These are phyloP conservation scores for Emydura subglobosa DNA, from an alignment of 2,113 vertebrate species.

Conservation along the genomic window DNA sequence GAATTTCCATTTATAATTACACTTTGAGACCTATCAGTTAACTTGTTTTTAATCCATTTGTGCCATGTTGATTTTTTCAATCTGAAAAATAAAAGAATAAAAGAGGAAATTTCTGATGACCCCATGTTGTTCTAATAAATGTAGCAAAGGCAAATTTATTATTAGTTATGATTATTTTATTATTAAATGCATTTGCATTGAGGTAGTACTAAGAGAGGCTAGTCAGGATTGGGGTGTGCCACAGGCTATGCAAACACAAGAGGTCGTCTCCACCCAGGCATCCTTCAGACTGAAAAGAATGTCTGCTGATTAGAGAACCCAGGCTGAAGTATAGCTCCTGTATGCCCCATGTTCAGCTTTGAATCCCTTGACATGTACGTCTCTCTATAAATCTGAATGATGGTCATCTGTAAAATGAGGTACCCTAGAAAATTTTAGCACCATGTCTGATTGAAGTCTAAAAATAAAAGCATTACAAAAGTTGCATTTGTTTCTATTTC, in stretches of 20 bases:
- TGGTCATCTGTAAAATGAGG: not conserved
- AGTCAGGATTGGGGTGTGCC: not conserved
- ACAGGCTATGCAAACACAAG: not conserved
- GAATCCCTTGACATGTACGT: not conserved
- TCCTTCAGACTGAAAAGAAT: not conserved
- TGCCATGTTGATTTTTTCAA: not conserved
- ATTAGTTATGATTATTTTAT: not conserved
- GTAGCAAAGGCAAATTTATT: not conserved
- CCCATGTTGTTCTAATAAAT: not conserved
- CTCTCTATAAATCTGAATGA: not conserved
- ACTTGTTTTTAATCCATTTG: not conserved
- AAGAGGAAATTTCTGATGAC: not conserved
- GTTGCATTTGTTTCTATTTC: not conserved
- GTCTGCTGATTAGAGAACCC: not conserved
- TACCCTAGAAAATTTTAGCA: not conserved
- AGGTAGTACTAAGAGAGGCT: not conserved
- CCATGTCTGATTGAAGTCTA: slow-evolving; percentile 1
- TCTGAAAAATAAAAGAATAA: not conserved
- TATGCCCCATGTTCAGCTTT: not conserved
- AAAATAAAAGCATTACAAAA: not conserved
- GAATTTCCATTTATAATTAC: not conserved
- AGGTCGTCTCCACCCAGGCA: not conserved
- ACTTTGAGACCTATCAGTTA: not conserved
- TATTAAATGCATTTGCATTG: not conserved
- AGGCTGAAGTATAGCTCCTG: not conserved